A percentile compares a stretch with the other conserved stretches of the same genome.
These are phyloP conservation scores for Pontoporia blainvillei DNA, from an alignment of 2,113 vertebrate species.

Conservation along the genomic window DNA sequence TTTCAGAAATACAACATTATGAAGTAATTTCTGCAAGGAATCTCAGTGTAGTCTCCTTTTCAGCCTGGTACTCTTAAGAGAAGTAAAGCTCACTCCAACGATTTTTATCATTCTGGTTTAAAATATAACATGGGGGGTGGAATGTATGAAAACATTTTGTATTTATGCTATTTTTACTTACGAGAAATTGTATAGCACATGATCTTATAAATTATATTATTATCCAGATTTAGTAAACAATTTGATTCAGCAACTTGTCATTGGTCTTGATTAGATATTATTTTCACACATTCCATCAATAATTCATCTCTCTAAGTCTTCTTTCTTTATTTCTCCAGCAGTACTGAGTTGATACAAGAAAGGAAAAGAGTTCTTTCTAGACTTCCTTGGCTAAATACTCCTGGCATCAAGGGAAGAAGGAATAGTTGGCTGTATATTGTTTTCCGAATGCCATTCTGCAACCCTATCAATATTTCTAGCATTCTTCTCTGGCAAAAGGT, in stretches of 20 bases:
- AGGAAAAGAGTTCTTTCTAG: not conserved
- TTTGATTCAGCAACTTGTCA: not conserved
- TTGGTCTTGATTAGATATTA: not conserved
- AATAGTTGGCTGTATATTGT: not conserved
- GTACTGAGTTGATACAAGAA: not conserved
- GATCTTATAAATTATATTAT: not conserved
- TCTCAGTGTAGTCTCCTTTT: not conserved
- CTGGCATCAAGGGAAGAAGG: not conserved
- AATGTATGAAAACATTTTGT: not conserved
- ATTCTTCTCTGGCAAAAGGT: not conserved
- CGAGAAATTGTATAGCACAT: not conserved
- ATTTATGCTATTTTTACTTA: not conserved
- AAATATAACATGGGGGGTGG: not conserved
- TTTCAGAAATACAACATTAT: conserved; percentile 23
- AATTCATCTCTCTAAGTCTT: not conserved
- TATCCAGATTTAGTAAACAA: not conserved
- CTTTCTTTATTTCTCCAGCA: not conserved
- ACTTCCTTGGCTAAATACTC: not conserved
- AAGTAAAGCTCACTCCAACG: not conserved
- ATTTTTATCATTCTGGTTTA: conserved; percentile 11
- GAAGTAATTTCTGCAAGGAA: conserved; percentile 6
- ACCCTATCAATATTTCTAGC: not conserved
- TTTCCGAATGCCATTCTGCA: not conserved
- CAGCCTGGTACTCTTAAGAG: not conserved
- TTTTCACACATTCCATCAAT: not conserved